phyloP scores from a whole-genome alignment of 2,113 vertebrate genomes.

The Semnornis frantzii region DNA sequence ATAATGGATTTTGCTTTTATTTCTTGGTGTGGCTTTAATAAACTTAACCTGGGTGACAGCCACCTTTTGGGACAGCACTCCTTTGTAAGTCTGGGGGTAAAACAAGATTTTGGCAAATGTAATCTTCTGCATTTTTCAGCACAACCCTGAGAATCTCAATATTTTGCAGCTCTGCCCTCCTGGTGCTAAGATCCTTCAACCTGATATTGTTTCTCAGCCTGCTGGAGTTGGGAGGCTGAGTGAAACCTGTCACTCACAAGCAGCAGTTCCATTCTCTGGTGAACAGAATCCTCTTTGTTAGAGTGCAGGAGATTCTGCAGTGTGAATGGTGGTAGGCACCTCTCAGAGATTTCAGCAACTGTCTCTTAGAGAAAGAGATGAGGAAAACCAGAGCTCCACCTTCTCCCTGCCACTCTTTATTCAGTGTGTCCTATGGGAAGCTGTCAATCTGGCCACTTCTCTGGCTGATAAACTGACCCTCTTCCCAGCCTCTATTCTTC shows the following conservation, averaged over 20 bases:
- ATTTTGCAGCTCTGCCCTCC: background rate
- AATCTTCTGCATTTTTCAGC: background rate
- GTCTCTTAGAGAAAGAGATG: background rate
- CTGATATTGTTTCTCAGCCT: background rate
- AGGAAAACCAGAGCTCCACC: background rate
- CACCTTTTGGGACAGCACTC: background rate
- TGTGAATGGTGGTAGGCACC: background rate
- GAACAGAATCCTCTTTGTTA: background rate
- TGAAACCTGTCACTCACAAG: background rate
- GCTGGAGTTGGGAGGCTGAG: background rate
- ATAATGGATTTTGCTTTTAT: background rate
- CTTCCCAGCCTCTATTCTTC: background rate
- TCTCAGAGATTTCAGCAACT: background rate
- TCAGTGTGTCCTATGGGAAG: background rate
- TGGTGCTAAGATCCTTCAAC: background rate
- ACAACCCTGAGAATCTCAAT: background rate
- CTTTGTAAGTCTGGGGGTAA: background rate
- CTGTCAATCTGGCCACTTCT: background rate
- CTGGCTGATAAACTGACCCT: background rate
- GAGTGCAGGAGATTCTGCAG: background rate
- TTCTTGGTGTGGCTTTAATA: background rate
- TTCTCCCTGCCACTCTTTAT: background rate
- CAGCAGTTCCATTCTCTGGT: background rate
- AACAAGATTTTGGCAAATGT: background rate
- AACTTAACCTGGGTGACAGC: background rate